These are phyloP conservation scores for Rhabdomys dilectus DNA, from an alignment of 2,113 vertebrate genomes.

Conservation along the genomic window DNA sequence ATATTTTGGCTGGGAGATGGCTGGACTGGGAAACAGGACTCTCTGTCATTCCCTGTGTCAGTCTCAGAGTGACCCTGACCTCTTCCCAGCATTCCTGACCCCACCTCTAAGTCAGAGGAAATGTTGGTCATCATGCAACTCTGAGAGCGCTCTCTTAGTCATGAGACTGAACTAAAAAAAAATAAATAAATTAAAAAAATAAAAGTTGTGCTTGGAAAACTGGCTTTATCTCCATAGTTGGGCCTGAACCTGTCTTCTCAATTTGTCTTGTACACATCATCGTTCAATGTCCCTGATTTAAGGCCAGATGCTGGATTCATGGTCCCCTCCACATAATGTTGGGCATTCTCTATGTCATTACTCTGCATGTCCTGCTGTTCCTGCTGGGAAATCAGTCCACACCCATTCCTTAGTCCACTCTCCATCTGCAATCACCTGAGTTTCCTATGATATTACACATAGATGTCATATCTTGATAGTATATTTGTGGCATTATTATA, in stretches of 20 bases:
- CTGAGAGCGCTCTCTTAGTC: constrained; percentile 25
- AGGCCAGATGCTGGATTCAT: too few relatives aligned
- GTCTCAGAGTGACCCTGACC: constrained; percentile 79
- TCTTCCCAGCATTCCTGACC: constrained; percentile 82
- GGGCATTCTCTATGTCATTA: background rate
- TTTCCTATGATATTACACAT: background rate
- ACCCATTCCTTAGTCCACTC: background rate
- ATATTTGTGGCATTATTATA: background rate
- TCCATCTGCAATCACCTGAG: background rate
- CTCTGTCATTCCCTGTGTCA: constrained; percentile 80
- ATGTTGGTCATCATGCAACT: constrained; percentile 66
- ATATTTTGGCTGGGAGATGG: constrained; percentile 76
- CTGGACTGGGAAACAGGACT: constrained; percentile 81
- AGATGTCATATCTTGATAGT: background rate
- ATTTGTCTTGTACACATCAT: background rate
- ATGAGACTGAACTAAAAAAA: constrained; percentile 47
- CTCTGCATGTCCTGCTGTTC: background rate
- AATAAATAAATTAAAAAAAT: background rate
- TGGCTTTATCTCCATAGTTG: background rate
- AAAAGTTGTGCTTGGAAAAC: background rate
- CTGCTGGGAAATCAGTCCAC: background rate
- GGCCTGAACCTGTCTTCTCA: background rate
- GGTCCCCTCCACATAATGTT: background rate
- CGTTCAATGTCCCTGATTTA: background rate
- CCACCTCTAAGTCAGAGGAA: constrained; percentile 77